These are phyloP conservation scores for Laterallus jamaicensis DNA, from an alignment of 2,113 vertebrate species.

Conservation along the genomic window DNA sequence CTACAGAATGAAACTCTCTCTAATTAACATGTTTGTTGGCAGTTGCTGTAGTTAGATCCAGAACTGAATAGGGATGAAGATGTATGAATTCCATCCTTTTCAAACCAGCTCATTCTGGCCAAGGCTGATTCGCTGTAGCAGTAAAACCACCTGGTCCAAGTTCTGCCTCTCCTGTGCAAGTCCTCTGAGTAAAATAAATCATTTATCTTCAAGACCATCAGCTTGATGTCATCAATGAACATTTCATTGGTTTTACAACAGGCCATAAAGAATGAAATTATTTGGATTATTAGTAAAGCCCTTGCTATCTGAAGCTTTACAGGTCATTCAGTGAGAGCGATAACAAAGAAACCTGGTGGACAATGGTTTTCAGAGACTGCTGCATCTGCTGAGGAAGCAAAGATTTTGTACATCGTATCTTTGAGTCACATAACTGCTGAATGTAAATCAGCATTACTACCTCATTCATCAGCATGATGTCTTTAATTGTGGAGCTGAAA, in stretches of 20 bases:
- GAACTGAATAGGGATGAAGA: background rate
- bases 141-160: background rate
- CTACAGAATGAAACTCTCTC: background rate
- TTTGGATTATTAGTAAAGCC: background rate
- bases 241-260: background rate
- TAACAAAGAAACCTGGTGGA: background rate
- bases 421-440: slow-evolving; percentile 4
- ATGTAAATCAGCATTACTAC: slow-evolving; percentile 45
- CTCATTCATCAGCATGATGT: slow-evolving; percentile 58
- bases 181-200: background rate
- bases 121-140: background rate
- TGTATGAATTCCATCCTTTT: background rate
- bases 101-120: background rate
- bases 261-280: background rate
- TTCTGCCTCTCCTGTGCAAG: background rate
- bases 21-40: background rate
- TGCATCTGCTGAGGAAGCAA: slow-evolving; percentile 15
- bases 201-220: background rate
- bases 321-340: background rate
- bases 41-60: background rate
- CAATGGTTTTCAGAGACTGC: background rate
- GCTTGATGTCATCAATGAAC: background rate
- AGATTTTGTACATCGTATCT: background rate
- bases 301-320: background rate
- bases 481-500: slow-evolving; percentile 71